These are phyloP conservation scores for Campylomormyrus numenius DNA, from an alignment of 2,113 vertebrate species.

Conservation along the genomic window DNA sequence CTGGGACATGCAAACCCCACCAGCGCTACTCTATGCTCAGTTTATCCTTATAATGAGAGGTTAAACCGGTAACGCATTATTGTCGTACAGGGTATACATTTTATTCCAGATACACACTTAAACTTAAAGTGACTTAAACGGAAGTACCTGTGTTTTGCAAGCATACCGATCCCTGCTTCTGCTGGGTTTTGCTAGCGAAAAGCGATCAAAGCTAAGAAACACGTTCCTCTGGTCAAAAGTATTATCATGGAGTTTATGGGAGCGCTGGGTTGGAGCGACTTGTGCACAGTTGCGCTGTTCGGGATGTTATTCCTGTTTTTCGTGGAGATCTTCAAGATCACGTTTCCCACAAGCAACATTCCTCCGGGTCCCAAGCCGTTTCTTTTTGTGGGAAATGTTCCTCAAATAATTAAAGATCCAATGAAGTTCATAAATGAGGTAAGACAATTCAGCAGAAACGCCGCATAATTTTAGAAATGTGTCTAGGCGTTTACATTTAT, in stretches of 20 bases:
- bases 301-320: constrained; percentile 24
- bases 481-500: background rate
- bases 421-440: constrained; percentile 12
- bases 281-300: background rate
- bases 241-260: constrained; percentile 19
- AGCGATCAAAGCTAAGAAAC: background rate
- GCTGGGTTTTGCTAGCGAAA: background rate
- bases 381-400: constrained; percentile 26
- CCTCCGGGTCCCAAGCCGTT: constrained; percentile 34
- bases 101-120: too few species aligned
- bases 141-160: background rate
- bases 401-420: constrained; percentile 14
- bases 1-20: too few species aligned
- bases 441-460: background rate
- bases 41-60: too few species aligned
- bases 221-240: background rate
- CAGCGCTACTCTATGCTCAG: too few species aligned
- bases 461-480: background rate
- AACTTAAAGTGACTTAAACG: too few species aligned
- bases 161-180: background rate
- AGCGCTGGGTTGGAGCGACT: constrained; percentile 14
- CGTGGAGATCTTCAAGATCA: constrained; percentile 27
- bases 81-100: too few species aligned
- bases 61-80: too few species aligned
- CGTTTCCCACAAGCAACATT: background rate